A percentile compares a stretch with the other conserved stretches of the same genome.
phyloP scores from a whole-genome alignment of 2,113 vertebrate species.

The Protobothrops flavoviridis region DNA sequence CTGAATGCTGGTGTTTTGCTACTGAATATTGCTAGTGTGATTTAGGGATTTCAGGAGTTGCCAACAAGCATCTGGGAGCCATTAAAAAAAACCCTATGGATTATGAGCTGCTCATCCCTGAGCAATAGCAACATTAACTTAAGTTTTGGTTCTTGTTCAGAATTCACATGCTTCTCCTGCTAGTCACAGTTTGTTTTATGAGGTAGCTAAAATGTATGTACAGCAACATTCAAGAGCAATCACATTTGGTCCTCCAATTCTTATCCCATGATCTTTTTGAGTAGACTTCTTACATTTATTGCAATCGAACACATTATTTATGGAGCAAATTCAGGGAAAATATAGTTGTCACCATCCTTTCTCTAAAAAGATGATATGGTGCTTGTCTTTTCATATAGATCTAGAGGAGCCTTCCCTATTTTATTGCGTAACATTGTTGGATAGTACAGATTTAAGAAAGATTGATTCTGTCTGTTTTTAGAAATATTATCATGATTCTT shows the following conservation, averaged over 20 bases:
- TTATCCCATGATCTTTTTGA: neutral
- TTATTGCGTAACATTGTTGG: neutral
- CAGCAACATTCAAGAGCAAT: neutral
- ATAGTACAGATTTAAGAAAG: neutral
- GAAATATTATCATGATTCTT: neutral
- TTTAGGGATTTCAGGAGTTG: neutral
- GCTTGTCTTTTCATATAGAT: neutral
- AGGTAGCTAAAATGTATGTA: neutral
- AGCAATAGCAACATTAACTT: neutral
- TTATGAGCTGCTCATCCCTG: neutral
- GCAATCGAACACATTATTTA: neutral
- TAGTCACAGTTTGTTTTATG: neutral
- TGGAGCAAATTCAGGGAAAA: neutral
- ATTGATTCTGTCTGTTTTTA: neutral
- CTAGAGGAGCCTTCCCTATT: neutral
- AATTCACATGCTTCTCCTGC: neutral
- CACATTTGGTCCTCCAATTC: neutral
- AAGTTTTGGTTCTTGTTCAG: neutral
- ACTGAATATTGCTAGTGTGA: neutral
- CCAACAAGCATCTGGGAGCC: neutral
- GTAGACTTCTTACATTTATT: neutral
- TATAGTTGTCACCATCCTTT: neutral
- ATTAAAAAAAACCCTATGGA: neutral
- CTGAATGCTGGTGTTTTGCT: neutral
- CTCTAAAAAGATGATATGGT: neutral